Evolutionary conservation across 2,888 invertebrate genomes (phyloP), one percentile per base, ranked within the genome.

Genomic region (Eupithecia dodoneata): DNA sequence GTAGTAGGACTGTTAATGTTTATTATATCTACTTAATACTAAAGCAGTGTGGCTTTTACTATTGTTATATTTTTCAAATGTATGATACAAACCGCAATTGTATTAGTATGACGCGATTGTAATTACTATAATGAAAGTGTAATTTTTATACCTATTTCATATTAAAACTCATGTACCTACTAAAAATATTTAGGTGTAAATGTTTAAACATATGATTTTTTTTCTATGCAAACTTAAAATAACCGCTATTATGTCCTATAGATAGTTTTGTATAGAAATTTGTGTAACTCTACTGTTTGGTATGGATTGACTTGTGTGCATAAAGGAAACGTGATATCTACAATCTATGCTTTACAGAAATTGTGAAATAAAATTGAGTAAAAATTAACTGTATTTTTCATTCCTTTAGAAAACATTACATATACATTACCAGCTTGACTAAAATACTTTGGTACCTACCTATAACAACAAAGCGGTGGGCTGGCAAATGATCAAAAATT

Each of bases 101-200:
- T 94, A 94, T 93, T 93, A 93, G 89, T 92, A 89, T 88, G 86
- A 89, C 90, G 89, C 91, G 88, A 92, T 91, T 92, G 89, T 93
- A 92, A 90, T 87, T 81, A 76, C 63, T 76, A 88, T 92, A 93
- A 70, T 94, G 92, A 89, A 94, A 93, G 91, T 94, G 94, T 94
- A 94, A 94, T 94, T 94, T 95, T 95, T 94, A 94, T 95, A 95
- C 95, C 90, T 92, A 93, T 94, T 95, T 94, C 94, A 93, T 94
- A 95, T 93, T 88, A 93, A 90, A 94, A 93, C 92, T 94, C 92
- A 89, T 94, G 94, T 95, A 94, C 93, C 94, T 94, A 93, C 92
- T 92, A 91, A 90, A 90, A 86, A 79, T 91, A 89, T 88, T 90
- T 93, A 94, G 89, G 88, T 95, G 94, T 94, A 94, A 94, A 94